Evolutionary conservation across 2,113 vertebrate species (phyloP), one percentile per base, ranked within the genome.

Genomic region (Halichoerus grypus): DNA sequence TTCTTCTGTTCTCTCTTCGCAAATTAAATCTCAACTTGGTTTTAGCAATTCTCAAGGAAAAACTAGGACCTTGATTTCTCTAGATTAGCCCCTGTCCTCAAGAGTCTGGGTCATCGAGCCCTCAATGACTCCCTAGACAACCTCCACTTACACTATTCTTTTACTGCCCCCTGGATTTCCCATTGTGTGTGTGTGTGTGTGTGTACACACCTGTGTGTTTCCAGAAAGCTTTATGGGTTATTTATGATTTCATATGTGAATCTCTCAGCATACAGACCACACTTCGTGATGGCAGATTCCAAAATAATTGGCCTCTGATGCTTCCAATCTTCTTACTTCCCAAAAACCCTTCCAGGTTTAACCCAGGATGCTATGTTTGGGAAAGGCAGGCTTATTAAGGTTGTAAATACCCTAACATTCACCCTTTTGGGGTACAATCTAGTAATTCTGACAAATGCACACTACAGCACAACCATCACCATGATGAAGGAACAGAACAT

Each of bases 1-100:
- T 74, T 42, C 74, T 33, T 53, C 19, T 36, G 22, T 18, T 61
- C 31, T 81, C 61, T 42, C 79, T 33, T 31, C 36, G 4, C 39
- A 96, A 93, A 97, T n/a, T 36, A 80, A 72, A 51, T 19, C 81
- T 82, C 92, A 51, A 24, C 71, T 22, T 69, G 31, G 51, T 31
- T 69, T 76, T 36, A 88, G 42, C 65, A 59, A 33, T 22, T 61
- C 57, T 61, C 79, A 49, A 55, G 74, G 42, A 49, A 89, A 95
- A 72, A 79, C 46, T 12, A 77, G 83, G 46, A 65, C 51, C 77
- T 88, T 65, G 53, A 28, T 63, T 53, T 82, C 39, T 36, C 22
- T 51, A 67, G n/a, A 72, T 19, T 39, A n/a, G 36, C 42, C 53
- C 72, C 76, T n/a, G 49, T 19, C 59, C 28, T 57, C 21, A 10